Evolutionary conservation across 2,888 invertebrate genomes (phyloP), one percentile per base, ranked within the genome.

Genomic region (Thymelicus lineola): DNA sequence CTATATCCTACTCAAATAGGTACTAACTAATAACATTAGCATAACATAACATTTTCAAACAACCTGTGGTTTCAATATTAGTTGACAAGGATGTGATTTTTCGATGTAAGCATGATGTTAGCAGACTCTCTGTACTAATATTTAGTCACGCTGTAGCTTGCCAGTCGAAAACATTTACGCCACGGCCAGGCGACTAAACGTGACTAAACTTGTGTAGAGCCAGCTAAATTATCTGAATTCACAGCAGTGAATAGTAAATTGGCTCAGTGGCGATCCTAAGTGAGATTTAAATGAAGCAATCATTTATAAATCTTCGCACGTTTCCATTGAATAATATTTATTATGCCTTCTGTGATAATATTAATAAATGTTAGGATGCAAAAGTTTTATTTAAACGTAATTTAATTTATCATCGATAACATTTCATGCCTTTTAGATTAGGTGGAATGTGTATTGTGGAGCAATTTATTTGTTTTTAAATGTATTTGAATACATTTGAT

Each of bases 171-270:
- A 83, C 80, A 82, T 85, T 87, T 84, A 78, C 82, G 75, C 79
- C 78, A 75, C 79, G 77, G 79, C 78, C 76, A 81, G 80, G 75
- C 75, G 76, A 76, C 79, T 79, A 81, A 83, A 86, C 84, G 84
- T 84, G 85, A 84, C 84, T 84, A 76, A 76, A 81, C 77, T 79
- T 79, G 83, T 65, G 73, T 77, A 70, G 53, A 55, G 69, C 73
- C 71, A 72, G 75, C 77, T 81, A 81, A 82, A 85, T 86, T 84
- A 86, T 87, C 82, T 80, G 82, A 80, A 83, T 83, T 84, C 80
- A 76, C 74, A 79, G 75, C 75, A 79, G 77, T 76, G 76, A 76
- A 76, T 75, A 71, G 72, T 67, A 70, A 74, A 75, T 75, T 72
- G 72, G 71, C 70, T 70, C 57, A 67, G 71, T 68, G 64, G 70